Conservation (phyloP, 53 echinoderm and acorn worm genomes). For the Astropecten irregularis region DNA sequence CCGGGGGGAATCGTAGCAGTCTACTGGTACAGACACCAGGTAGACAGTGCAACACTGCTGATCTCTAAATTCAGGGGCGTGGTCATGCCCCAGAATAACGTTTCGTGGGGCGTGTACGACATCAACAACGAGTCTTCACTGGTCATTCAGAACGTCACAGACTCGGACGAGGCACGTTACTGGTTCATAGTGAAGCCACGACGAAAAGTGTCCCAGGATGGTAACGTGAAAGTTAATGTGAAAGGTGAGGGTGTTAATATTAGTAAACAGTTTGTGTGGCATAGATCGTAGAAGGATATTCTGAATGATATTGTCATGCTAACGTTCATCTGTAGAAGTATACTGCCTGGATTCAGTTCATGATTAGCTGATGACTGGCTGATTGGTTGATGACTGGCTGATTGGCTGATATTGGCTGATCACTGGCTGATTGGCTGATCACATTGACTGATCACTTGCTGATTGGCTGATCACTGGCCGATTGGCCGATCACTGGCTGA, state of each 20-base stretch:
- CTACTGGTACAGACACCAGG: constrained; percentile 5
- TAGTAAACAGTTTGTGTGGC: too few relatives aligned
- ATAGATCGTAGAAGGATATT: too few relatives aligned
- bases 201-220: background rate
- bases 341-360: too few relatives aligned
- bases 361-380: too few relatives aligned
- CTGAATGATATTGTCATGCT: too few relatives aligned
- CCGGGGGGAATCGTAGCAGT: background rate
- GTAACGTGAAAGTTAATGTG: background rate
- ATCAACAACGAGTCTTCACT: background rate
- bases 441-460: too few relatives aligned
- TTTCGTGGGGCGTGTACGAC: background rate
- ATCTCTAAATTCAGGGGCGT: background rate
- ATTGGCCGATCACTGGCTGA: too few relatives aligned
- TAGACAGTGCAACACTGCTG: background rate
- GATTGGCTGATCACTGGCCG: too few relatives aligned
- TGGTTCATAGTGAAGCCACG: background rate
- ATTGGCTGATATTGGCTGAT: too few relatives aligned
- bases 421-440: too few relatives aligned
- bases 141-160: constrained; percentile 14
- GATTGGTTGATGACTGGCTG: too few relatives aligned
- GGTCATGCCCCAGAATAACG: background rate
- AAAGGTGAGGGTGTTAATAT: background rate
- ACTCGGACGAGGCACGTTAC: background rate
- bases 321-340: too few relatives aligned